Evolutionary conservation across 2,113 vertebrate genomes (phyloP).

Genomic region (Leptosomus discolor): DNA sequence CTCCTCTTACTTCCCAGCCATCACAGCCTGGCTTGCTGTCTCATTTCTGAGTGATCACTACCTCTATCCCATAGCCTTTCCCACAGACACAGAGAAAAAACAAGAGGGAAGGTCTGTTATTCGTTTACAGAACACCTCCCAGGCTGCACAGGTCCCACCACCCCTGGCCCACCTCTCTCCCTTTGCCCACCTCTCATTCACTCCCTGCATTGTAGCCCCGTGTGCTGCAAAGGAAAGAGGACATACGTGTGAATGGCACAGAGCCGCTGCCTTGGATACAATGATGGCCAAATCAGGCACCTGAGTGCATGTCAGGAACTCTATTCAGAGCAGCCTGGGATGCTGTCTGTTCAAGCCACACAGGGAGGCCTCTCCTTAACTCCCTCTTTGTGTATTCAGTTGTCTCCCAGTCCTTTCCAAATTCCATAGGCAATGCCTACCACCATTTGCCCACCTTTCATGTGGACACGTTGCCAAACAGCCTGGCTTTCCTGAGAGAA

Average conservation of each 20-base stretch:
- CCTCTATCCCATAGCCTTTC: not conserved
- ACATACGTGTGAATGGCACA: too few relatives aligned
- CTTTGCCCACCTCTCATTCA: not conserved
- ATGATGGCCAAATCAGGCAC: accelerated
- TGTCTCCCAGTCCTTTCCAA: not conserved
- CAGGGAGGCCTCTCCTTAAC: not conserved
- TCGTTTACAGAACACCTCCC: not conserved
- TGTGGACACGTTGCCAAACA: not conserved
- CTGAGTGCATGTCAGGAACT: not conserved
- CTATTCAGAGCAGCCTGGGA: not conserved
- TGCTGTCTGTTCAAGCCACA: not conserved
- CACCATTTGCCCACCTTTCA: not conserved
- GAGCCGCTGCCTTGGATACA: not conserved
- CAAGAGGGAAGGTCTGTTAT: not conserved
- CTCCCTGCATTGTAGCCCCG: not conserved
- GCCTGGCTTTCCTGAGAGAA: not conserved
- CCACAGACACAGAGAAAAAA: not conserved
- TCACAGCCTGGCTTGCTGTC: not conserved
- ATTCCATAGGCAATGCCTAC: not conserved
- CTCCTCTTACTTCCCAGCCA: not conserved
- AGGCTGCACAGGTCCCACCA: not conserved
- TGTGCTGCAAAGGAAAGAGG: not conserved
- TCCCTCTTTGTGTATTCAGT: not conserved
- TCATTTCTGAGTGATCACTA: not conserved
- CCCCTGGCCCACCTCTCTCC: accelerated